These are phyloP conservation scores for Phragmatobia fuliginosa DNA, from an alignment of 2,888 invertebrate species.

Conservation along the genomic window DNA sequence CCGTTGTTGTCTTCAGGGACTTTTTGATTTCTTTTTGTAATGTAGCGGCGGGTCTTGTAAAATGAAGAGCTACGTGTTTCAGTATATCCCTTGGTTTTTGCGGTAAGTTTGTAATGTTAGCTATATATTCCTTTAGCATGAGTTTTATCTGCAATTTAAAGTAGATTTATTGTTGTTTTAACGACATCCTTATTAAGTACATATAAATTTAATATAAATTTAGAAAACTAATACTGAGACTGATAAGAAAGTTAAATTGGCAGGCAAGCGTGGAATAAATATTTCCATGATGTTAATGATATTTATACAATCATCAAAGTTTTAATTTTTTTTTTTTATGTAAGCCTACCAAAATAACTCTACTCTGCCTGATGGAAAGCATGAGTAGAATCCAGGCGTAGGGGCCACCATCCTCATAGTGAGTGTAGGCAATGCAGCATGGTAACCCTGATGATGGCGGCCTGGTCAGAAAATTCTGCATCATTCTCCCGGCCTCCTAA, in stretches of 20 bases:
- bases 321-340: too few relatives aligned
- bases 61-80: slow-evolving; percentile 1
- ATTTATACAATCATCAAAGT: too few relatives aligned
- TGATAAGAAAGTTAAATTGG: background rate
- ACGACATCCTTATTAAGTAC: background rate
- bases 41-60: slow-evolving; percentile 1
- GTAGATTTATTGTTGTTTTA: too few relatives aligned
- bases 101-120: background rate
- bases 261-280: background rate
- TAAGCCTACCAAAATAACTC: too few relatives aligned
- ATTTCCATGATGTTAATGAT: too few relatives aligned
- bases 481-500: too few relatives aligned
- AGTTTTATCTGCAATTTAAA: slow-evolving; percentile 4
- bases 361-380: too few relatives aligned
- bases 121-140: background rate
- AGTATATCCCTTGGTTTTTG: background rate
- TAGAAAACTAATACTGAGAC: background rate
- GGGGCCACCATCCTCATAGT: too few relatives aligned
- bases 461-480: too few relatives aligned
- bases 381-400: too few relatives aligned
- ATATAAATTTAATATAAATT: background rate
- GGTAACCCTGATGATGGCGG: too few relatives aligned
- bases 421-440: too few relatives aligned
- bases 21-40: background rate
- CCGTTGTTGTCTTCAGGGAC: background rate